Evolutionary conservation across 2,797 vertebrate species (phyloP).

Genomic region (Phataginus tricuspis): DNA sequence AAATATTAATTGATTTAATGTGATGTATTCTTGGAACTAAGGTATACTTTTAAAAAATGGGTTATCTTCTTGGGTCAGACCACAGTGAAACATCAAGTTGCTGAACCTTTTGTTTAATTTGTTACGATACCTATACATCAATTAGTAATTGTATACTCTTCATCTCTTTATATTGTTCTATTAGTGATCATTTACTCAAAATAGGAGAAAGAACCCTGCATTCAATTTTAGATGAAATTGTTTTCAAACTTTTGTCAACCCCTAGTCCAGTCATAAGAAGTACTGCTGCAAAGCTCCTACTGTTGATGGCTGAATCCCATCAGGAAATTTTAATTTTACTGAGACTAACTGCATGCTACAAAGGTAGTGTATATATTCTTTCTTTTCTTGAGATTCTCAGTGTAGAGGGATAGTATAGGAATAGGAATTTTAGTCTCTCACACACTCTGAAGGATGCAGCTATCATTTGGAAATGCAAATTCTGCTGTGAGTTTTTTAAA

Average conservation of each 20-base stretch:
- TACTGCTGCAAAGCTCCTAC: slow-evolving; percentile 88
- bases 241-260: slow-evolving; percentile 93
- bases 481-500: background rate
- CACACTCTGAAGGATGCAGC: background rate
- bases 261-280: slow-evolving; percentile 89
- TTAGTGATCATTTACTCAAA: slow-evolving; percentile 87
- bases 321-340: slow-evolving; percentile 85
- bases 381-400: background rate
- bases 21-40: slow-evolving; percentile 40
- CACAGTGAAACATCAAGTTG: background rate
- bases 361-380: slow-evolving; percentile 86
- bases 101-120: slow-evolving; percentile 52
- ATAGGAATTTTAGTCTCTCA: background rate
- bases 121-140: slow-evolving; percentile 24
- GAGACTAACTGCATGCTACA: slow-evolving; percentile 88
- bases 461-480: background rate
- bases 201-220: slow-evolving; percentile 86
- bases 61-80: background rate
- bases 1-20: slow-evolving; percentile 41
- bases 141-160: slow-evolving; percentile 9
- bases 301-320: slow-evolving; percentile 87
- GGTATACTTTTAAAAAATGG: slow-evolving; percentile 13
- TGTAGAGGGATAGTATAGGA: background rate
- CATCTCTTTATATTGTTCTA: slow-evolving; percentile 32
- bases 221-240: slow-evolving; percentile 92